Evolutionary conservation across 2,797 vertebrate genomes (phyloP), one percentile per base, ranked within the genome.

Genomic region (Myotis vivesi): DNA sequence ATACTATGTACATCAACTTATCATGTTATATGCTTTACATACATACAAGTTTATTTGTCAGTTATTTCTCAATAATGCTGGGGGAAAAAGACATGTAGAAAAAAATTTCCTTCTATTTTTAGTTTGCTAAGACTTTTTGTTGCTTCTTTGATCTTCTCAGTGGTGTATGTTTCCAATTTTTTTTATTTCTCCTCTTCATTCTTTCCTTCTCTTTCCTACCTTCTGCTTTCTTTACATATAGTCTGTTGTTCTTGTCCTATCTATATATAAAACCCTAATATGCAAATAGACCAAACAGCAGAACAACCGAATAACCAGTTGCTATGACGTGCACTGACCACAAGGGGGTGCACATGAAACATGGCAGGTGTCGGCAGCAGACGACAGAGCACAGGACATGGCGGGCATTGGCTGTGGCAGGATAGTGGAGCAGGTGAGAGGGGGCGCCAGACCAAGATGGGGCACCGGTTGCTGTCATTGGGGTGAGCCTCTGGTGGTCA

Each of bases 281-380:
- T 49, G 46, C 46, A 49, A 49, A 49, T 16, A 49, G 13, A 16
- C 46, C 46, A 0, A 49, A 49, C 1, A 0, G 1, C 15, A 1
- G 13, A 49, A 49, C 46, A 16, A 49, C 46, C 15, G 0, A 49
- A 49, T 13, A 16, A 49, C 46, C 46, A 16, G 46, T 49, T 13
- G 15, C 46, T 49, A 49, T 49, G 46, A 49, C 1, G 4, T 49
- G 46, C 15, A 13, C 46, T 49, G 46, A 49, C 15, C 46, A 49
- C 46, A 4, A 49, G 46, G 46, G 46, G 46, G 46, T 49, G 13
- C 13, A 13, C 13, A 13, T 15, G 13, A 13, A 16, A 13, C 46
- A 49, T 49, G 46, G 15, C 46, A 49, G 15, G 46, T 4, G 4
- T 16, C 4, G 4, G 46, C 46, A 49, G 46, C 46, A 49, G 46